Conservation (phyloP, 1,140 invertebrate species). For the Acromyrmex heyeri region DNA sequence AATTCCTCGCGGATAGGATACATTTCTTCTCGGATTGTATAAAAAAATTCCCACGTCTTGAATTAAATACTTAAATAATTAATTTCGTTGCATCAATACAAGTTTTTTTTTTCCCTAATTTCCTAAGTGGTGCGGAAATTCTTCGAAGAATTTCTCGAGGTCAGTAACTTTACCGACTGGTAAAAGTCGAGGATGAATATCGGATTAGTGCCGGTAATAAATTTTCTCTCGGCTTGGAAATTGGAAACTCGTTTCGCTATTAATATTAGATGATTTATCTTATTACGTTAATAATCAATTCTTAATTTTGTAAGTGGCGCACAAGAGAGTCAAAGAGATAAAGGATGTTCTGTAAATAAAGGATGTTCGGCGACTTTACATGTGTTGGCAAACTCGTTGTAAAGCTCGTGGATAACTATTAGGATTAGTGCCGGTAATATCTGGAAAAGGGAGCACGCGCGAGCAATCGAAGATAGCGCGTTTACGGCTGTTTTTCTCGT, state of each 20-base stretch:
- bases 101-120: not conserved
- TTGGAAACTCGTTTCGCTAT: not conserved
- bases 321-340: too few relatives aligned
- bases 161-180: not conserved
- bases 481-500: conserved; percentile 51
- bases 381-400: not conserved
- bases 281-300: conserved; percentile 22
- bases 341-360: not conserved
- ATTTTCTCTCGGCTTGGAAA: conserved; percentile 1
- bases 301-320: not conserved
- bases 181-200: not conserved
- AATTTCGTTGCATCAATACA: not conserved
- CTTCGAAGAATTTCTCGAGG: not conserved
- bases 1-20: conserved; percentile 1
- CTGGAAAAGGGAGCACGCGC: not conserved
- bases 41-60: not conserved
- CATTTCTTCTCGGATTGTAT: not conserved
- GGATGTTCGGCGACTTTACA: not conserved
- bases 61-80: not conserved
- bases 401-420: conserved; percentile 9
- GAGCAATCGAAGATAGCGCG: conserved; percentile 44
- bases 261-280: conserved; percentile 34
- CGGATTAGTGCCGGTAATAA: conserved; percentile 30
- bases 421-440: conserved; percentile 50
- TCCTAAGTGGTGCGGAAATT: not conserved